phyloP scores from a whole-genome alignment of 2,888 invertebrate genomes.

The Mantis religiosa region DNA sequence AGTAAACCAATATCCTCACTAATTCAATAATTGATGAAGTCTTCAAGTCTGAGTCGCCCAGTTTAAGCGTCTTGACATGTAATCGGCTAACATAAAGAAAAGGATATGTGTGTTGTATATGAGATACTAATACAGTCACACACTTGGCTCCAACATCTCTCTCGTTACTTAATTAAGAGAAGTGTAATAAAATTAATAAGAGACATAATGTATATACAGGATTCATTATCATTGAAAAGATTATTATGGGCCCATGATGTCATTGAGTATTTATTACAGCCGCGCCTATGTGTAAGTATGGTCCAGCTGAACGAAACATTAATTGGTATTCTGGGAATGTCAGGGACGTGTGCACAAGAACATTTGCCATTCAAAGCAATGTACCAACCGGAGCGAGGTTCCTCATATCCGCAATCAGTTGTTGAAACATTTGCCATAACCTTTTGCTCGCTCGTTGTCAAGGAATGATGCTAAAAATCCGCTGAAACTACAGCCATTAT shows the following conservation, averaged over 20 bases:
- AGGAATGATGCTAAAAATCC: not conserved
- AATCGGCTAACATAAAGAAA: no score
- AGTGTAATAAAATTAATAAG: not conserved
- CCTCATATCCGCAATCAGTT: not conserved
- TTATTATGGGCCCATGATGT: not conserved
- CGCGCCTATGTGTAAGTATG: not conserved
- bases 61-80: no score
- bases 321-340: not conserved
- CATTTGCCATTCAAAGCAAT: not conserved
- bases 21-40: no score
- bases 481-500: not conserved
- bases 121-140: no score
- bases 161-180: no score
- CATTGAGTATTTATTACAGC: not conserved
- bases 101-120: no score
- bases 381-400: not conserved
- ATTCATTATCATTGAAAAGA: not conserved
- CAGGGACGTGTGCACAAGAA: not conserved
- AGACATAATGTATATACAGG: not conserved
- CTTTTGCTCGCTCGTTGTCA: not conserved
- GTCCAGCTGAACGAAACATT: not conserved
- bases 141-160: no score
- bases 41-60: no score
- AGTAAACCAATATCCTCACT: no score
- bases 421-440: not conserved